Conservation (phyloP, 2,113 vertebrate species). For the Taurulus bubalis region DNA sequence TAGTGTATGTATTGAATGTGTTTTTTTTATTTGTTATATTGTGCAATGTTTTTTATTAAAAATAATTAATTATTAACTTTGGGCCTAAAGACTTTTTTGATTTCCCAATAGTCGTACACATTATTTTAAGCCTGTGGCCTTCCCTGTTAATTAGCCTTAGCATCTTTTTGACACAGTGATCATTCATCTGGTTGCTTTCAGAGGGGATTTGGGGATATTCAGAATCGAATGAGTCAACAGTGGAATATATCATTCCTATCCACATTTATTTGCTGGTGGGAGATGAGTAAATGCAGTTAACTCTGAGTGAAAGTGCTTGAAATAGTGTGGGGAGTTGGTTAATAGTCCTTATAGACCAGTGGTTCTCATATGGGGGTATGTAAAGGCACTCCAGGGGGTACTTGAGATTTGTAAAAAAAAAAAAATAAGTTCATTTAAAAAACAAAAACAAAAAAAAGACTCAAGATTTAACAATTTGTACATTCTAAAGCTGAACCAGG, state of each 20-base stretch:
- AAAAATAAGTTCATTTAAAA: too few relatives aligned
- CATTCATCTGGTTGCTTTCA: background rate
- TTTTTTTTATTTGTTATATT: background rate
- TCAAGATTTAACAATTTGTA: too few relatives aligned
- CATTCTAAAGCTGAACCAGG: too few relatives aligned
- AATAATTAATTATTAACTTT: slow-evolving; percentile 3
- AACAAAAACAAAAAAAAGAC: too few relatives aligned
- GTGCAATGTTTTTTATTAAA: slow-evolving; percentile 52
- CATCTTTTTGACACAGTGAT: background rate
- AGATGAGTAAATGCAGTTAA: background rate
- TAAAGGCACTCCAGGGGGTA: too few relatives aligned
- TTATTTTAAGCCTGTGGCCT: background rate
- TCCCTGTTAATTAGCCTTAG: background rate
- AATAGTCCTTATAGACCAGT: background rate
- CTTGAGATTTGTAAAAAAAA: too few relatives aligned
- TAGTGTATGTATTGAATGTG: slow-evolving; percentile 3
- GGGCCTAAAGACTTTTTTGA: background rate
- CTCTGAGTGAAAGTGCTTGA: background rate
- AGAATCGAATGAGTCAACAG: background rate
- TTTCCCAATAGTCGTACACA: background rate
- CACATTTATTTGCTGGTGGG: background rate
- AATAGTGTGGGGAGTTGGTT: background rate
- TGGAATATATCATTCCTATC: background rate
- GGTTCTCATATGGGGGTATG: too few relatives aligned
- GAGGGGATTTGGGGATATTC: background rate